Evolutionary conservation across 2,888 invertebrate genomes (phyloP).

Genomic region (Athalia cordata): DNA sequence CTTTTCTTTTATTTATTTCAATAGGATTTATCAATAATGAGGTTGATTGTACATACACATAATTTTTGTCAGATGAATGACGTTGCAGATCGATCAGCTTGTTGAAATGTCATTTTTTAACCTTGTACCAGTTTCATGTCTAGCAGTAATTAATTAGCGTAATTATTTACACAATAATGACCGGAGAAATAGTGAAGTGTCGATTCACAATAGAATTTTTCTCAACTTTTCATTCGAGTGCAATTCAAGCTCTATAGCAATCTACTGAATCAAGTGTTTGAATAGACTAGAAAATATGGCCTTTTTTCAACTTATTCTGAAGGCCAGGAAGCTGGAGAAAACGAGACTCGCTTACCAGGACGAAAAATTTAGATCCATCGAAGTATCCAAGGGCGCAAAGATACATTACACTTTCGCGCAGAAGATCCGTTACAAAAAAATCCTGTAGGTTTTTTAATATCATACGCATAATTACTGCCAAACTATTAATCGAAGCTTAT

Average conservation of each 20-base stretch:
- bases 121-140: slow-evolving; percentile 18
- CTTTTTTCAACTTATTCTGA: slow-evolving; percentile 76
- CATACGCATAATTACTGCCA: not conserved
- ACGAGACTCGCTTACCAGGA: slow-evolving; percentile 75
- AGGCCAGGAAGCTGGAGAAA: slow-evolving; percentile 76
- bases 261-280: no score
- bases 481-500: not conserved
- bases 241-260: not conserved
- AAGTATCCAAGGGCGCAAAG: slow-evolving; percentile 72
- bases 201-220: not conserved
- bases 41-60: not conserved
- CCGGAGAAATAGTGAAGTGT: not conserved
- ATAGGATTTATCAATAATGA: no score
- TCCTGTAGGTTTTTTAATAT: slow-evolving; percentile 56
- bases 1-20: no score
- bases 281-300: slow-evolving; percentile 71
- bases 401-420: slow-evolving; percentile 73
- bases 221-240: not conserved
- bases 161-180: slow-evolving; percentile 16
- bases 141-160: slow-evolving; percentile 8
- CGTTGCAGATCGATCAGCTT: slow-evolving; percentile 9
- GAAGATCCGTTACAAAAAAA: slow-evolving; percentile 72
- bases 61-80: slow-evolving; percentile 7
- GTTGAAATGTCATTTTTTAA: slow-evolving; percentile 29
- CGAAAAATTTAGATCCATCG: slow-evolving; percentile 77